phyloP scores from a whole-genome alignment of 2,888 invertebrate genomes.

The Ormyrus pomaceus region DNA sequence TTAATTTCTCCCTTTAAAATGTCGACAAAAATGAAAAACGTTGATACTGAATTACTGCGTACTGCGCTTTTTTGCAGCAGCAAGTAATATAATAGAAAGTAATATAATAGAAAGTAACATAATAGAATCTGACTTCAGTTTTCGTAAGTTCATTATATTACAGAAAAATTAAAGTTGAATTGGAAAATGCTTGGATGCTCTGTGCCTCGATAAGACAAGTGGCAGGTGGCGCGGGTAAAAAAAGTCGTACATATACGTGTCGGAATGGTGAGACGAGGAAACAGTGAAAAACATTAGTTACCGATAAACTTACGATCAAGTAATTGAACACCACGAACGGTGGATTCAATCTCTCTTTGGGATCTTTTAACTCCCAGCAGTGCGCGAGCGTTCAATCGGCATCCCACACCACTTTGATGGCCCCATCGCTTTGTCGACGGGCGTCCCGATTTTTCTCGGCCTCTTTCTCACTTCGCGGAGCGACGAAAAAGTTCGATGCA shows the following conservation, averaged over 20 bases:
- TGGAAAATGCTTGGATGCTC: conserved; percentile 17
- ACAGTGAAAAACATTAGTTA: conserved; percentile 59
- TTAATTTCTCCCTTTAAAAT: too few species aligned
- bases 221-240: neutral
- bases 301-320: conserved; percentile 61
- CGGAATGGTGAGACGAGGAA: neutral
- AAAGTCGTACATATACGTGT: neutral
- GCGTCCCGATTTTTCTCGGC: neutral
- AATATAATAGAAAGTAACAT: too few species aligned
- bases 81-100: too few species aligned
- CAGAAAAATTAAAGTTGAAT: neutral
- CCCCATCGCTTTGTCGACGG: neutral
- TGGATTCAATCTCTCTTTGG: conserved; percentile 59
- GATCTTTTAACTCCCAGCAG: conserved; percentile 8
- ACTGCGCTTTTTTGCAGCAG: too few species aligned
- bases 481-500: neutral
- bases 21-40: too few species aligned
- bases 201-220: conserved; percentile 1
- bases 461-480: neutral
- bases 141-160: neutral
- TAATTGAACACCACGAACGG: conserved; percentile 60
- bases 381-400: conserved; percentile 26
- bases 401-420: conserved; percentile 35
- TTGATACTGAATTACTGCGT: too few species aligned
- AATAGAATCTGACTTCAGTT: too few species aligned